Base-by-base conservation (phyloP, 2,113 vertebrate genomes). In the Martes martes region DNA sequence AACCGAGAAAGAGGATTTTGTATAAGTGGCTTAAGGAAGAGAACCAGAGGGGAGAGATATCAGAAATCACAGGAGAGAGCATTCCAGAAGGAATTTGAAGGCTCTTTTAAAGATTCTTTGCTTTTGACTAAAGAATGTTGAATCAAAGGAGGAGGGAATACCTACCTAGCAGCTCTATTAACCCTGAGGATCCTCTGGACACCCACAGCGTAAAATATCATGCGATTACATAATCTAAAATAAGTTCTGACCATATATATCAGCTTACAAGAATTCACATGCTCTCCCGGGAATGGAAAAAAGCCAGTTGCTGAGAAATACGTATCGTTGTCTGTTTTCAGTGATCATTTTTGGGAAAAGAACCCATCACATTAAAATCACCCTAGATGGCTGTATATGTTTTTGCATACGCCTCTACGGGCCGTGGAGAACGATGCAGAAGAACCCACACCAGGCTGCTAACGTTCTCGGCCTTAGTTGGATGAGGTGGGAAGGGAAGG, bases 401-500 rank as follows among this genome's bases (percentile, higher is more conserved):
- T 81, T 80, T 95, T 79, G 24, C 45, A 55, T 23, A 67, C 18
- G 39, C 2, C 31, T 39, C 1, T 26, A 8, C n/a, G 65, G 11
- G 28, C 28, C 24, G 5, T 26, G 50, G 4, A 80, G 31, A 86
- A 45, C 84, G 50, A 28, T 23, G n/a, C 3, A 7, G 5, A 45
- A 65, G 4, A 24, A 45, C 28, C n/a, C 55, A n/a, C 1, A 1
- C 1, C 10, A 36, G 28, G 28, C 24, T 63, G 42, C 18, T 36
- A 28, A 67, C 1, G 0, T 2, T 4, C 0, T 0, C 59, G 2
- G 39, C 42, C 50, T 18, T 13, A 45, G 23, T 1, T 65, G 52
- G 19, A 21, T 47, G n/a, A 89, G 36, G 11, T 13, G 10, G 26
- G n/a, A 61, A 73, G 19, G 16, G 26, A 21, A 67, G 28, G 23